Base-by-base conservation (phyloP, 1,140 invertebrate species). In the Lethrus apterus region DNA sequence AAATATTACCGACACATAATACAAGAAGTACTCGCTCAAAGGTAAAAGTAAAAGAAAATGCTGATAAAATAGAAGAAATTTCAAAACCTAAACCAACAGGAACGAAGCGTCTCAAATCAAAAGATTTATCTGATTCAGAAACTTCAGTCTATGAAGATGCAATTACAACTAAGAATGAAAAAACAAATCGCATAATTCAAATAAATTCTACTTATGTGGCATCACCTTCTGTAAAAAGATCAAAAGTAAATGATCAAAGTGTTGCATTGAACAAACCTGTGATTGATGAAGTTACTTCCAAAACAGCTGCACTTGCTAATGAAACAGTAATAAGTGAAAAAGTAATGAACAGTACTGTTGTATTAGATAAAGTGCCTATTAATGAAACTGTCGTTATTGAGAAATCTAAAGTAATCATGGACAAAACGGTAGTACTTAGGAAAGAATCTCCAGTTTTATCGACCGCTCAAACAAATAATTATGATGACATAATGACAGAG, bases 401-500 rank as follows among this genome's bases (percentile, higher is more conserved):
- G n/a, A 50, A 51, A 11, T 34, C 52, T 15, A 50, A 48, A 14
- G 26, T 40, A 17, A 4, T 44, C 2, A 48, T 48, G 36, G 17
- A 33, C 13, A 17, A 15, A 14, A 29, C 19, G 2, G 9, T 21
- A 11, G 11, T 10, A 8, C 10, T 44, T 4, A 17, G 11, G 24
- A 36, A 36, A n/a, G 34, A 36, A 17, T 31, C 24, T 24, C 38
- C 29, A 17, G 30, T 44, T 13, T 11, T 56, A 15, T n/a, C n/a
- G n/a, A 8, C 24, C 19, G 38, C 33, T 7, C n/a, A 26, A 13
- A 32, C 44, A 1, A 42, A 32, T 1, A 21, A 23, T 36, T n/a
- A 20, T 10, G 21, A 51, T 17, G 48, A 56, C 51, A 26, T 60
- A 24, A 34, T 62, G 21, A 62, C 58, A 19, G 60, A 55, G 30